A percentile compares a stretch with the other conserved stretches of the same genome.
phyloP scores from a whole-genome alignment of 2,797 vertebrate genomes.

The Notamacropus eugenii region DNA sequence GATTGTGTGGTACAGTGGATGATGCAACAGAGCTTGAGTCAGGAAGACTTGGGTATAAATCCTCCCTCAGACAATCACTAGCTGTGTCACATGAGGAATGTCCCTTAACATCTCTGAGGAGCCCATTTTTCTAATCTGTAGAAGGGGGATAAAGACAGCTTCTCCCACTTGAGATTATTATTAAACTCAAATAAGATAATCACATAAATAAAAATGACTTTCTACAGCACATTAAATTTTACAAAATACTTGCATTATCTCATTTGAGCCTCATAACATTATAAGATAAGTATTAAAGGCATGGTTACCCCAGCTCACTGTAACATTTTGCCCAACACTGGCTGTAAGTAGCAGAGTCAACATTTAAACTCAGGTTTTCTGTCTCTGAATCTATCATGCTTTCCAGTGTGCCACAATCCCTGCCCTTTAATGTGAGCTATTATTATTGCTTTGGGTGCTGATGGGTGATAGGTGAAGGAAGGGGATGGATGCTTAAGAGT shows the following conservation, averaged over 20 bases:
- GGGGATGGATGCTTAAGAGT: neutral
- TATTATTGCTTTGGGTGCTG: neutral
- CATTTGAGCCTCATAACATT: neutral
- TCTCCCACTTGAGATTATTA: neutral
- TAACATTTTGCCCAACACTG: neutral
- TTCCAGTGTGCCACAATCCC: neutral
- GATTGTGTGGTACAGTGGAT: neutral
- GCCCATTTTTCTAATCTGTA: neutral
- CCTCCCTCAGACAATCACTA: neutral
- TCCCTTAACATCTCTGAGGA: neutral
- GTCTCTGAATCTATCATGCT: neutral
- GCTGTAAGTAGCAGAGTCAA: neutral
- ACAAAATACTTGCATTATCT: neutral
- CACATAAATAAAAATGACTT: neutral
- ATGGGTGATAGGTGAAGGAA: neutral
- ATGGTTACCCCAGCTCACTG: neutral
- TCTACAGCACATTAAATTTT: neutral
- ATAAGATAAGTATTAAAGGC: neutral
- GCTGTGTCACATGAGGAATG: neutral
- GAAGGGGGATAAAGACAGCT: neutral
- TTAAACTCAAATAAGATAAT: neutral
- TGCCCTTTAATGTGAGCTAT: neutral
- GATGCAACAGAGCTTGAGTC: neutral
- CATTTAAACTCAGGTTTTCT: neutral
- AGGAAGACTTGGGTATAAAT: neutral